A percentile compares a stretch with the other conserved stretches of the same genome.
These are phyloP conservation scores for Echeneis naucrates DNA, from an alignment of 2,797 vertebrate species.

Conservation along the genomic window DNA sequence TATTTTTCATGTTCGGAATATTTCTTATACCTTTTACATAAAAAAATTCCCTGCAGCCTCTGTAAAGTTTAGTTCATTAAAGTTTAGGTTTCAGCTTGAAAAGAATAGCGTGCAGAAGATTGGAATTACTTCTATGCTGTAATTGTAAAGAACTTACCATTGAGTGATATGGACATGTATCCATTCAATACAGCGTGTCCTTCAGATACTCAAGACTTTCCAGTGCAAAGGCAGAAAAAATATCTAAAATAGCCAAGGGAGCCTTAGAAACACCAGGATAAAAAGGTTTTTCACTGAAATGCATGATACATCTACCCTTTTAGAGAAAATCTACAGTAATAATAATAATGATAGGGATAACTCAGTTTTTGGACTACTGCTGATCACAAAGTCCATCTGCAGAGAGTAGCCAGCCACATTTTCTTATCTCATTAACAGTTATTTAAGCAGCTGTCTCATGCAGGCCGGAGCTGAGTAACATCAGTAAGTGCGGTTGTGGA, in stretches of 20 bases:
- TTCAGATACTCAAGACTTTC: not conserved
- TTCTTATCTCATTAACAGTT: constrained; percentile 70
- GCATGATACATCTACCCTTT: not conserved
- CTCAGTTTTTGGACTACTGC: not conserved
- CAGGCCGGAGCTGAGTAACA: constrained; percentile 38
- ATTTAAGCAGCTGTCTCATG: constrained; percentile 61
- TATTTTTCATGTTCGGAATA: no score
- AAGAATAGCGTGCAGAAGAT: not conserved
- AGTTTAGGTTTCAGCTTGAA: no score
- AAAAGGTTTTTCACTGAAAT: not conserved
- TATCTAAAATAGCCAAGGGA: not conserved
- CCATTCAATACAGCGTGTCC: not conserved
- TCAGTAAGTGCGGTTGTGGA: constrained; percentile 22
- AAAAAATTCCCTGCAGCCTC: no score
- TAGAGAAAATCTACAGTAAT: not conserved
- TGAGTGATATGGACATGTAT: not conserved
- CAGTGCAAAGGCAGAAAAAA: not conserved
- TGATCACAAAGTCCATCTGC: constrained; percentile 25
- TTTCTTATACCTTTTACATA: no score
- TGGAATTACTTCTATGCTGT: not conserved
- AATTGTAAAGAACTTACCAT: not conserved
- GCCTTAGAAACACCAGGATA: not conserved
- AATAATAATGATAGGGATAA: not conserved
- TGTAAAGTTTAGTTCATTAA: no score
- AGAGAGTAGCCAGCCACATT: constrained; percentile 34